Evolutionary conservation across 2,888 invertebrate genomes (phyloP).

Genomic region (Hedya salicella): DNA sequence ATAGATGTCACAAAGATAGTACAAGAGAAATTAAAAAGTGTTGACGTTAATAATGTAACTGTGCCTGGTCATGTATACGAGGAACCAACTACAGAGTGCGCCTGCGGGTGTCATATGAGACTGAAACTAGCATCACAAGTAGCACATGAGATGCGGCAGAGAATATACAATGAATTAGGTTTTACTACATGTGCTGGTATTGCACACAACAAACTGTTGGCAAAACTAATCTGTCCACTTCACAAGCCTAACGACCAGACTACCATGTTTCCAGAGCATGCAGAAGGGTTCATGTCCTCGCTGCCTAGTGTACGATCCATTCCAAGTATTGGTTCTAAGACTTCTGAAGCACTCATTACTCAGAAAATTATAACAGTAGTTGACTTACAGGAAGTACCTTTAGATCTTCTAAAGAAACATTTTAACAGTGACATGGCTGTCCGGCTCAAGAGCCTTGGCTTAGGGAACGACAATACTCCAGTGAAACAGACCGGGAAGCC

Average conservation of each 20-base stretch:
- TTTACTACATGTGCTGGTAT: constrained; percentile 93
- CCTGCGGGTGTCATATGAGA: constrained; percentile 90
- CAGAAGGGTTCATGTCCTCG: constrained; percentile 87
- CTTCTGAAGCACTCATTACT: constrained; percentile 86
- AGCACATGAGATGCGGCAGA: constrained; percentile 90
- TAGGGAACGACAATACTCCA: constrained; percentile 89
- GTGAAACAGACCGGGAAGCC: constrained; percentile 91
- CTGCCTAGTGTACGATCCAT: constrained; percentile 86
- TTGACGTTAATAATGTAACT: constrained; percentile 61
- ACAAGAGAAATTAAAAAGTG: constrained; percentile 78
- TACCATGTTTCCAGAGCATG: constrained; percentile 89
- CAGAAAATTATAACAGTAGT: constrained; percentile 87
- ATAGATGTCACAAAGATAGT: constrained; percentile 91
- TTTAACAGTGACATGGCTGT: constrained; percentile 89
- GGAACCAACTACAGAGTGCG: constrained; percentile 84
- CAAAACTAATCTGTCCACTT: constrained; percentile 90
- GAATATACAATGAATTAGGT: constrained; percentile 87
- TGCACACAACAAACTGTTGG: constrained; percentile 92
- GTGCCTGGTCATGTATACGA: constrained; percentile 86
- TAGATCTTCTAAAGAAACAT: constrained; percentile 85
- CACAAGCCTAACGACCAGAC: constrained; percentile 95
- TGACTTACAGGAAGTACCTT: constrained; percentile 87
- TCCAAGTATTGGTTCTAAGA: constrained; percentile 91
- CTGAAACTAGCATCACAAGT: constrained; percentile 89
- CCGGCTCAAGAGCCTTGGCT: constrained; percentile 88